These are phyloP conservation scores for Pitangus sulphuratus DNA, from an alignment of 2,797 vertebrate species.

Conservation along the genomic window DNA sequence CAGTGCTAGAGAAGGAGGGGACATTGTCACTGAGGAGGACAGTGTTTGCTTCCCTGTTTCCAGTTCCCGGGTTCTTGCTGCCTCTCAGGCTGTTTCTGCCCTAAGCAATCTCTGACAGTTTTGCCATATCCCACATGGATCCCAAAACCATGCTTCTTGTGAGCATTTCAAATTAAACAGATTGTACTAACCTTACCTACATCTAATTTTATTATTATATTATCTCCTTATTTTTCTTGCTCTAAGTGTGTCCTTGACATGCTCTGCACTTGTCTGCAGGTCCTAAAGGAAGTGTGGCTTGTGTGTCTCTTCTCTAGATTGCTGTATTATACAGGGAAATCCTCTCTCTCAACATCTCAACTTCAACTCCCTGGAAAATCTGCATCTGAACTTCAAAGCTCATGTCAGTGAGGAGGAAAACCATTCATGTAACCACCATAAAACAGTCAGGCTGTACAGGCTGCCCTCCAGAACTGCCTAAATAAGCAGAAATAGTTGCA, in stretches of 20 bases:
- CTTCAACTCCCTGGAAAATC: neutral
- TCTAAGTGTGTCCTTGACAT: neutral
- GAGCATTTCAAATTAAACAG: neutral
- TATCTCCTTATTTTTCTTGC: neutral
- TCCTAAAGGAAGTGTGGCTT: neutral
- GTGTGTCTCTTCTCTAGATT: neutral
- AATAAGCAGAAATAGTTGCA: neutral
- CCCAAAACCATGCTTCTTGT: neutral
- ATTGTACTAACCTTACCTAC: neutral
- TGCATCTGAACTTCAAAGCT: neutral
- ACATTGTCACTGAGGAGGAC: rapidly evolving
- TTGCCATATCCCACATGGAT: neutral
- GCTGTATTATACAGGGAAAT: neutral
- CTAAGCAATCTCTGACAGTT: neutral
- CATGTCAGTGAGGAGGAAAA: neutral
- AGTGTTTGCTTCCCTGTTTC: neutral
- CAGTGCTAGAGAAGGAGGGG: rapidly evolving
- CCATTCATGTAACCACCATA: neutral
- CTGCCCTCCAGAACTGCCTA: neutral
- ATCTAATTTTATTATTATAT: neutral
- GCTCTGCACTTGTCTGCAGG: neutral
- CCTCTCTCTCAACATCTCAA: neutral
- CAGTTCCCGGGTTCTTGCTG: neutral
- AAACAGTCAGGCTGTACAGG: neutral
- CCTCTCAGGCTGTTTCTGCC: neutral